phyloP scores from a whole-genome alignment of 2,888 invertebrate species.

The Sinotaia quadrata region DNA sequence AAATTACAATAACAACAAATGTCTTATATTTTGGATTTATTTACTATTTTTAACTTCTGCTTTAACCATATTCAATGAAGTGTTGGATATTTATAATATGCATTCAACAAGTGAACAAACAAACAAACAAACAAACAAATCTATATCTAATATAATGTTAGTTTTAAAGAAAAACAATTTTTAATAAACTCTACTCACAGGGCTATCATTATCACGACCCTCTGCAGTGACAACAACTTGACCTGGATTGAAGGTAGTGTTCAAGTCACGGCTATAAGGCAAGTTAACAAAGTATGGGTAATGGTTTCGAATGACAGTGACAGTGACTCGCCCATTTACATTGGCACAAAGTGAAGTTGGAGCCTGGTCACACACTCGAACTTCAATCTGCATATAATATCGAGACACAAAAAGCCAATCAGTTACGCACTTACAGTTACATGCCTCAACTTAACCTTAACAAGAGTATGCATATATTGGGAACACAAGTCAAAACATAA shows the following conservation, averaged over 20 bases:
- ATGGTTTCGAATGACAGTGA: slow-evolving; percentile 58
- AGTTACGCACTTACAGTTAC: background rate
- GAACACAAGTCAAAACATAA: background rate
- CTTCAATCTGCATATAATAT: slow-evolving; percentile 30
- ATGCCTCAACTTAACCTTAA: background rate
- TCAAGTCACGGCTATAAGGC: slow-evolving; percentile 48
- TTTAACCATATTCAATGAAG: background rate
- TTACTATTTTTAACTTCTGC: background rate
- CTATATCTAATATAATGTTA: background rate
- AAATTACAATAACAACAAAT: no score
- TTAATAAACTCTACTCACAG: slow-evolving; percentile 32
- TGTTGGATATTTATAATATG: background rate
- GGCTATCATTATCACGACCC: slow-evolving; percentile 49
- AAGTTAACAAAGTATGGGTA: slow-evolving; percentile 51
- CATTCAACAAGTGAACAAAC: background rate
- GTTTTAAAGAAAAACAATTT: background rate
- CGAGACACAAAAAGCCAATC: background rate
- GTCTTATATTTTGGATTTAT: no score
- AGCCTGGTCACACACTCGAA: slow-evolving; percentile 33
- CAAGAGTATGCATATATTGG: background rate
- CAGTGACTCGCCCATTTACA: slow-evolving; percentile 49
- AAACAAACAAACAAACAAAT: background rate
- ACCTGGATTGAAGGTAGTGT: slow-evolving; percentile 42
- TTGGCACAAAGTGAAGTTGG: slow-evolving; percentile 28
- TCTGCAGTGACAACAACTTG: slow-evolving; percentile 46